Percentiles rank a stretch among this genome's conserved stretches.
These are phyloP conservation scores for Eupithecia insigniata DNA, from an alignment of 2,888 invertebrate species.

Conservation along the genomic window DNA sequence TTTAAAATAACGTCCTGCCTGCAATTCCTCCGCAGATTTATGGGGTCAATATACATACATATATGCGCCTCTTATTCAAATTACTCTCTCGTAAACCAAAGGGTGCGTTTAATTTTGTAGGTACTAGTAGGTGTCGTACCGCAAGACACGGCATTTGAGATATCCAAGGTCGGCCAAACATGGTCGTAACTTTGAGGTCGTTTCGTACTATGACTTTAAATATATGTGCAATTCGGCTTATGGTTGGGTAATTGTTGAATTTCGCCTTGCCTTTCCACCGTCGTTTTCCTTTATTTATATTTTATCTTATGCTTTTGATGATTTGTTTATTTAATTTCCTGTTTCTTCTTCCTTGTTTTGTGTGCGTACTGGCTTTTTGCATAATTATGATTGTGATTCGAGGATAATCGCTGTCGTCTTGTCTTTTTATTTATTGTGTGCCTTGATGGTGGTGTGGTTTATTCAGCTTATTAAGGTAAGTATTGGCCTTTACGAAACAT, in stretches of 20 bases:
- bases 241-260: slow-evolving; percentile 41
- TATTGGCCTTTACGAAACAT: not conserved
- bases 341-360: slow-evolving; percentile 29
- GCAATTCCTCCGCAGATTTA: slow-evolving; percentile 43
- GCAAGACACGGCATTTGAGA: slow-evolving; percentile 35
- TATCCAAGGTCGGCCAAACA: slow-evolving; percentile 40
- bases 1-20: slow-evolving; percentile 36
- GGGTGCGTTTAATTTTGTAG: slow-evolving; percentile 31
- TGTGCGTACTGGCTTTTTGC: slow-evolving; percentile 19
- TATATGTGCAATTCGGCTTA: slow-evolving; percentile 35
- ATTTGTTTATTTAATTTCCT: slow-evolving; percentile 31
- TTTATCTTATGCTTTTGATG: slow-evolving; percentile 25
- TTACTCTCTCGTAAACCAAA: slow-evolving; percentile 48
- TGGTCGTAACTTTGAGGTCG: slow-evolving; percentile 41
- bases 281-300: slow-evolving; percentile 24
- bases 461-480: slow-evolving; percentile 22
- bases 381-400: slow-evolving; percentile 27
- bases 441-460: not conserved
- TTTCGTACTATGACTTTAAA: slow-evolving; percentile 29
- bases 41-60: slow-evolving; percentile 37
- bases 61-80: slow-evolving; percentile 37
- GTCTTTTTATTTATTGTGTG: slow-evolving; percentile 27
- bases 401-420: slow-evolving; percentile 29
- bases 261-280: slow-evolving; percentile 39
- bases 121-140: slow-evolving; percentile 22